A percentile compares a stretch with the other conserved stretches of the same genome.
Conservation (phyloP, 23 tunicate species). For the Trididemnum clinides region DNA sequence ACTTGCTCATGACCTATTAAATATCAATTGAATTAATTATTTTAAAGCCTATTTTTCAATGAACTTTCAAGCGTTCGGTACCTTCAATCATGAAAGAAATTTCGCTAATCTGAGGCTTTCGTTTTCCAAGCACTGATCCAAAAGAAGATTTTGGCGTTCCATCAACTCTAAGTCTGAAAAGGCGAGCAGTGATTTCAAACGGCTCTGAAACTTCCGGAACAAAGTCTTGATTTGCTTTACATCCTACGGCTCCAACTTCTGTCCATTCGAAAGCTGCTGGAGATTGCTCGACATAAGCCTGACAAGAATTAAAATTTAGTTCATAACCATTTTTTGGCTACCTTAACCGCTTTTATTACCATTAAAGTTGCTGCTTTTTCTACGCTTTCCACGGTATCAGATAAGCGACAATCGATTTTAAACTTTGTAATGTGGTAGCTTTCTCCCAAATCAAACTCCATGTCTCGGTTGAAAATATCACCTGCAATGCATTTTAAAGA, state of each 20-base stretch:
- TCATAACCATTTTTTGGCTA: too few species aligned
- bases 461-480: slow-evolving; percentile 52
- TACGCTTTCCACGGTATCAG: slow-evolving; percentile 25
- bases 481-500: too few species aligned
- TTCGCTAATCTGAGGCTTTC: slow-evolving; percentile 60
- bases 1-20: too few species aligned
- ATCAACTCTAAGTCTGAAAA: slow-evolving; percentile 42
- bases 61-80: too few species aligned
- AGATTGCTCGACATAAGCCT: slow-evolving; percentile 42
- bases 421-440: slow-evolving; percentile 38
- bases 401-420: slow-evolving; percentile 41
- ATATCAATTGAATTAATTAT: too few species aligned
- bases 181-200: slow-evolving; percentile 36
- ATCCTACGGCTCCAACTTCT: slow-evolving; percentile 57
- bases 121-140: neutral
- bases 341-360: too few species aligned
- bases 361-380: slow-evolving; percentile 14
- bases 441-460: slow-evolving; percentile 57
- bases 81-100: slow-evolving; percentile 50
- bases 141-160: slow-evolving; percentile 39
- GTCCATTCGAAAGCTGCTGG: slow-evolving; percentile 26
- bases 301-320: too few species aligned
- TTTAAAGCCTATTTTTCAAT: too few species aligned
- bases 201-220: slow-evolving; percentile 28
- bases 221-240: slow-evolving; percentile 45